Evolutionary conservation across 2,113 vertebrate genomes (phyloP).

Genomic region (Puma concolor): DNA sequence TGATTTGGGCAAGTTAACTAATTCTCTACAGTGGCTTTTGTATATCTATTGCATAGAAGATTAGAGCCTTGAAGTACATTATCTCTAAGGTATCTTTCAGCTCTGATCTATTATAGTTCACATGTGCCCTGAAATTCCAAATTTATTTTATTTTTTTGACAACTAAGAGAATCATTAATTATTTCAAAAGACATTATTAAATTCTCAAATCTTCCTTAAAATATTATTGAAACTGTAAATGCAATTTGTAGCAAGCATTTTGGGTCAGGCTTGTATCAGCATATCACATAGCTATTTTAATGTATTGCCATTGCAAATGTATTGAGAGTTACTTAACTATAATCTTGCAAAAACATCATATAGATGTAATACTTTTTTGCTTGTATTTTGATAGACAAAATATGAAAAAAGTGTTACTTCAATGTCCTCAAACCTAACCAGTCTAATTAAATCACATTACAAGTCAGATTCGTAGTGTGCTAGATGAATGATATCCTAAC

Average conservation of each 20-base stretch:
- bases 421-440: not conserved
- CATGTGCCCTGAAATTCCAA: not conserved
- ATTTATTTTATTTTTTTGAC: slow-evolving; percentile 49
- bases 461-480: not conserved
- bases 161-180: not conserved
- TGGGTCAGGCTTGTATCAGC: not conserved
- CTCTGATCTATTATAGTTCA: slow-evolving; percentile 1
- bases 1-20: slow-evolving; percentile 25
- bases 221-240: not conserved
- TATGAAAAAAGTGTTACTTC: not conserved
- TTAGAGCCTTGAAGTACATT: not conserved
- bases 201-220: slow-evolving; percentile 28
- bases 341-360: not conserved
- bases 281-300: not conserved
- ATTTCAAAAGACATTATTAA: not conserved
- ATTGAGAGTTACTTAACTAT: not conserved
- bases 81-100: slow-evolving; percentile 10
- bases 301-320: not conserved
- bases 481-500: not conserved
- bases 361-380: not conserved
- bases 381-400: not conserved
- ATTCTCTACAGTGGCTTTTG: slow-evolving; percentile 9
- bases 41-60: not conserved
- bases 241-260: not conserved
- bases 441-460: not conserved